A percentile compares a stretch with the other conserved stretches of the same genome.
Evolutionary conservation across 2,113 vertebrate genomes (phyloP).

Genomic region (Acinonyx jubatus): DNA sequence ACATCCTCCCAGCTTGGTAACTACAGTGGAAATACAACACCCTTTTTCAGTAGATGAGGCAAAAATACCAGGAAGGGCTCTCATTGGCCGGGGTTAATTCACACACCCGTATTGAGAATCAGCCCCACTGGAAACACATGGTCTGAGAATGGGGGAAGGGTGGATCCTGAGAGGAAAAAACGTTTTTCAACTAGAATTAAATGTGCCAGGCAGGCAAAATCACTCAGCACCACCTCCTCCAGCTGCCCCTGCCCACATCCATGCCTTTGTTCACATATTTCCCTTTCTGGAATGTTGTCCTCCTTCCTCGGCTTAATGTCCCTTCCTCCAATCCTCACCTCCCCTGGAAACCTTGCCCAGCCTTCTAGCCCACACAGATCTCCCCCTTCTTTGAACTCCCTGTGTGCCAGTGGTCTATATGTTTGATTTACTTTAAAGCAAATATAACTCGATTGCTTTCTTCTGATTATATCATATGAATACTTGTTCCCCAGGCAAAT

Average conservation of each 20-base stretch:
- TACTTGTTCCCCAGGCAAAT: background rate
- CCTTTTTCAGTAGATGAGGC: background rate
- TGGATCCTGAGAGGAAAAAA: no score
- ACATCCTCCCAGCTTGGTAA: background rate
- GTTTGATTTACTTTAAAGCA: background rate
- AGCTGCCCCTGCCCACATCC: background rate
- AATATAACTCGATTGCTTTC: background rate
- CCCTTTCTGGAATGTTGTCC: background rate
- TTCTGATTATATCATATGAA: background rate
- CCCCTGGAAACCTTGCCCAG: background rate
- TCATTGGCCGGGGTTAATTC: background rate
- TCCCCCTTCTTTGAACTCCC: background rate
- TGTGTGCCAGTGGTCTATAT: background rate
- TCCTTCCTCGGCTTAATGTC: background rate
- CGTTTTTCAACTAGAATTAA: background rate
- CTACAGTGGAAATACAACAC: background rate
- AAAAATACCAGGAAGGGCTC: background rate
- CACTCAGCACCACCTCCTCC: no score
- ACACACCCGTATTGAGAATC: rapidly evolving
- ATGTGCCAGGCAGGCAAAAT: background rate
- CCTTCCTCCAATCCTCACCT: background rate
- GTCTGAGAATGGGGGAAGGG: background rate
- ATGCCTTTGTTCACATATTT: background rate
- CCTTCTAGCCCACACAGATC: background rate
- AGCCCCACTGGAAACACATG: background rate